Evolutionary conservation across 1,140 invertebrate genomes (phyloP).

Genomic region (Drosophila trapezifrons): DNA sequence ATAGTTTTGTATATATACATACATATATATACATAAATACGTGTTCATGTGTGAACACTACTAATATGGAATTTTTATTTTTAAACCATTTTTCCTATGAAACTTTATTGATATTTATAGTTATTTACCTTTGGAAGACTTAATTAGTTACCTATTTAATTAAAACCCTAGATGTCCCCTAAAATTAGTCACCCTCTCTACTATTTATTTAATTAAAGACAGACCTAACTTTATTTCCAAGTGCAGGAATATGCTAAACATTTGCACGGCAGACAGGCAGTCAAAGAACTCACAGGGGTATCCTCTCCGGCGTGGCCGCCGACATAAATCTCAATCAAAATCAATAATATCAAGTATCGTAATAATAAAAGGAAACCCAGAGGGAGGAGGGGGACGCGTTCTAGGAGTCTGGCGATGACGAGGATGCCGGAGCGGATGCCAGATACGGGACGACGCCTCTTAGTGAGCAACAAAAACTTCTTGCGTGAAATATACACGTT

Average conservation of each 20-base stretch:
- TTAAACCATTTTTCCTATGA: not conserved
- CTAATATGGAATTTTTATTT: no score
- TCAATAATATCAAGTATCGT: conserved; percentile 81
- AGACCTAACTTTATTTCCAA: conserved; percentile 11
- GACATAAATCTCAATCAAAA: conserved; percentile 81
- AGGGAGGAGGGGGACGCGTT: not conserved
- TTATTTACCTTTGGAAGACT: not conserved
- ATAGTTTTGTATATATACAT: no score
- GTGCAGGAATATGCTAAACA: conserved; percentile 65
- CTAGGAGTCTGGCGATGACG: conserved; percentile 15
- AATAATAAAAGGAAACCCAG: conserved; percentile 71
- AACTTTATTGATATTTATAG: not conserved
- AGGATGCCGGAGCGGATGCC: conserved; percentile 24
- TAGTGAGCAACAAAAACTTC: conserved; percentile 58
- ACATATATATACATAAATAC: no score
- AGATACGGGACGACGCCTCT: conserved; percentile 12
- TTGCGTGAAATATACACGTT: conserved; percentile 82
- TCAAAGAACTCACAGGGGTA: not conserved
- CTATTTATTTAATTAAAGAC: not conserved
- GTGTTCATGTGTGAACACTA: no score
- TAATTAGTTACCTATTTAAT: no score
- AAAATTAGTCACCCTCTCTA: not conserved
- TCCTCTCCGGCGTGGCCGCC: conserved; percentile 6
- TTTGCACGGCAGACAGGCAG: conserved; percentile 38
- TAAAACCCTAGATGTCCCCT: no score